Evolutionary conservation across 2,113 vertebrate species (phyloP).

Genomic region (Takifugu flavidus): DNA sequence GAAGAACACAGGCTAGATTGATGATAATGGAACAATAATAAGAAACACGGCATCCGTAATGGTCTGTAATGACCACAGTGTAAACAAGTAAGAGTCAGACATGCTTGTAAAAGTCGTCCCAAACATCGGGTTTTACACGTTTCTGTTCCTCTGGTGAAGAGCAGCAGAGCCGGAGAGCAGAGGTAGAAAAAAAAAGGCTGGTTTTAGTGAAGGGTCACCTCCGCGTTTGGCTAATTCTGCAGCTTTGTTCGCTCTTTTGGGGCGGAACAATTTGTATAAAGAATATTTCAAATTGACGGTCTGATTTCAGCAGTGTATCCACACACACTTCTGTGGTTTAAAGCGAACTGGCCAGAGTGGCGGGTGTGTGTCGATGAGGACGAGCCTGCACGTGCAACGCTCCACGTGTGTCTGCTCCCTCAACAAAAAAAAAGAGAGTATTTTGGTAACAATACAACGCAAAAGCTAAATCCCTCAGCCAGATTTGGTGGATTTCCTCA

Average conservation of each 20-base stretch:
- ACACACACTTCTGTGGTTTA: too few species aligned
- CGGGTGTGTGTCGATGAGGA: too few species aligned
- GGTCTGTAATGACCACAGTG: constrained; percentile 37
- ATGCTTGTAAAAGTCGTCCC: constrained; percentile 43
- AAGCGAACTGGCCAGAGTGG: too few species aligned
- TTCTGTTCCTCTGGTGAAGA: constrained; percentile 41
- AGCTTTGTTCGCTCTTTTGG: constrained; percentile 6
- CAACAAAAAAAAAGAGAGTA: too few species aligned
- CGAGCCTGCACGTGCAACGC: too few species aligned
- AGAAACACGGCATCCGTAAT: constrained; percentile 39
- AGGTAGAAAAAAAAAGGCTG: constrained; percentile 22
- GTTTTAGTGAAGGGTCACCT: constrained; percentile 27
- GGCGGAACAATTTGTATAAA: too few species aligned
- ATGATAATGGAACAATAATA: constrained; percentile 48
- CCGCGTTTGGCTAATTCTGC: constrained; percentile 46
- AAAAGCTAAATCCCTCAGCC: too few species aligned
- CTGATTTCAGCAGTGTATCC: too few species aligned
- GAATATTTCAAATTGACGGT: too few species aligned
- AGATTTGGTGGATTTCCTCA: too few species aligned
- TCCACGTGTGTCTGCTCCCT: too few species aligned
- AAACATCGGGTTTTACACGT: constrained; percentile 28
- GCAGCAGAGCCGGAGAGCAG: constrained; percentile 11
- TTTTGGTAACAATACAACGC: too few species aligned
- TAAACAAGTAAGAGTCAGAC: constrained; percentile 53
- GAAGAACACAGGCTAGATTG: constrained; percentile 32